Base-by-base conservation (phyloP, 2,797 vertebrate genomes). In the Lepilemur ruficaudatus region DNA sequence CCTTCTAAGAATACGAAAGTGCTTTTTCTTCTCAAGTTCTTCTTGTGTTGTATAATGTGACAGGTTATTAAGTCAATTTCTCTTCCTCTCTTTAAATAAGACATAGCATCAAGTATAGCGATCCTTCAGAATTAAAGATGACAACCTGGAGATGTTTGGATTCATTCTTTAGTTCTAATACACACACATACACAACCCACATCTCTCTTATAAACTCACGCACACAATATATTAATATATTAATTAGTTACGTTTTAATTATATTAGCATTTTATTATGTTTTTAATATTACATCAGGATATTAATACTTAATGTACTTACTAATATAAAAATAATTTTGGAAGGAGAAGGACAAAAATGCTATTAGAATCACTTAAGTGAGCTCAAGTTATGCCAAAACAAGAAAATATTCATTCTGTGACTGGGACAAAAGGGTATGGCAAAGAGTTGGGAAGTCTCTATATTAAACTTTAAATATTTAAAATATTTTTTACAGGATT, bases 41-140 rank as follows among this genome's bases (percentile, higher is more conserved):
- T 96, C 92, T 95, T 93, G 70, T 96, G 96, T 96, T 97, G 97
- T 81, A 97, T 94, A 97, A 97, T 97, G 81, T 97, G 97, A 97
- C 96, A 96, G 94, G 93, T 72, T 97, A 97, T 98, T 97, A 97
- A 98, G 96, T 96, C 97, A 97, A 97, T 96, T 95, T 96, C 89
- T 97, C 93, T 96, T 78, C 89, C 82, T 94, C 89, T 92, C 81
- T 97, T 97, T 97, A 97, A 97, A 98, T 96, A 97, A 97, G 59
- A 52, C 76, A 75, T 84, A 69, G 85, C n/a, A 43, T 80, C 92
- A 82, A 94, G 38, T 57, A 84, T 57, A 95, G 93, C 12, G 50
- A 96, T 97, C 84, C 3, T 88, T 97, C 95, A 95, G 97, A 97
- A 96, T 96, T 83, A 97, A 79, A 96, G 91, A 96, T 96, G 96